Evolutionary conservation across 2,888 invertebrate species (phyloP).

Genomic region (Eugnorisma glareosa): DNA sequence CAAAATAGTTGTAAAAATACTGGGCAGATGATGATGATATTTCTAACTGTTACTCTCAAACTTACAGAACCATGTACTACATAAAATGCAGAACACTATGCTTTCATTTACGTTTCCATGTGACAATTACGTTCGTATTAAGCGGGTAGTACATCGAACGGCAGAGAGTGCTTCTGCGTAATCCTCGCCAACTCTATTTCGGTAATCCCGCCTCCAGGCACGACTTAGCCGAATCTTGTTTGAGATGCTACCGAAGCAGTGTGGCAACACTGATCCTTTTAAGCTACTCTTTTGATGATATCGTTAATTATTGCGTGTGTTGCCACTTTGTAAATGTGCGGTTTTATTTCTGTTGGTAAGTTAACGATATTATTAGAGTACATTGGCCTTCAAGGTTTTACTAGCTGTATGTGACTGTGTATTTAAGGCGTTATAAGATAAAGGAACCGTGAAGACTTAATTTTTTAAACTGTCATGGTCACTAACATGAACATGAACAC

Average conservation of each 20-base stretch:
- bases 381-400: not conserved
- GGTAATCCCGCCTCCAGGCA: slow-evolving; percentile 79
- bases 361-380: not conserved
- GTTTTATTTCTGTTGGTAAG: slow-evolving; percentile 8
- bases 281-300: slow-evolving; percentile 78
- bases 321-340: slow-evolving; percentile 51
- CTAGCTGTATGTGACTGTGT: not conserved
- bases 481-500: no score
- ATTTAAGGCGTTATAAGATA: not conserved
- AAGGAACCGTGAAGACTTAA: not conserved
- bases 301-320: slow-evolving; percentile 76
- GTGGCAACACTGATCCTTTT: slow-evolving; percentile 74
- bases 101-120: slow-evolving; percentile 21
- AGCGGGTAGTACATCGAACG: slow-evolving; percentile 48
- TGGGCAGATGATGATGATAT: not conserved
- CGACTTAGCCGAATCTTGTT: slow-evolving; percentile 78
- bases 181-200: slow-evolving; percentile 80
- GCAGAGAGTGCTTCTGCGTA: slow-evolving; percentile 70
- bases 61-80: not conserved
- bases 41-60: slow-evolving; percentile 23
- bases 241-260: slow-evolving; percentile 75
- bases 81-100: slow-evolving; percentile 4
- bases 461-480: no score
- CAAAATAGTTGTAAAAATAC: not conserved
- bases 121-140: slow-evolving; percentile 48